Evolutionary conservation across 2,113 vertebrate genomes (phyloP), one percentile per base, ranked within the genome.

Genomic region (Atherinomorus stipes): DNA sequence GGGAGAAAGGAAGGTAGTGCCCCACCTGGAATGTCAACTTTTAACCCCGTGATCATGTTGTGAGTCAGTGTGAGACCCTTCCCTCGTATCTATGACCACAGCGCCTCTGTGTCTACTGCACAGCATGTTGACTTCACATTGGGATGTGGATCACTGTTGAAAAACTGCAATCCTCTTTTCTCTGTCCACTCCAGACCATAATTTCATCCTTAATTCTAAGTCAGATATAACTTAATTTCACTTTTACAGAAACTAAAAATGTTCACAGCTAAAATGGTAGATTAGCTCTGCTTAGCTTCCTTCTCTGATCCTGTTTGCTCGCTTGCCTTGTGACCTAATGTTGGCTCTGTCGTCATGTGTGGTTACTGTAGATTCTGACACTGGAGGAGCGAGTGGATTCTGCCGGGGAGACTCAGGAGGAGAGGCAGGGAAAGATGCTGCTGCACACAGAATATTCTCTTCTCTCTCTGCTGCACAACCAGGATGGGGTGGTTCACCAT

Each of bases 361-460:
- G 58, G 26, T 67, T 42, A 19, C 2, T 25, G 13, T 68, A 99
- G 98, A 99, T 99, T 89, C 93, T 99, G 74, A 99, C 97, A 51
- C 94, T 99, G 75, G 98, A 99, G 90, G 98, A 99, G 85, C 93
- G 95, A 71, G 93, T 90, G 11, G 97, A 99, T 77, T 94, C 95
- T 81, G 93, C 94, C 53, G 92, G 95, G 70, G 98, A 99, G 90
- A 99, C 96, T 67, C 98, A 99, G 73, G 98, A 99, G 84, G 98
- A 99, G 58, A 92, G 98, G 66, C 98, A 99, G 89, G 98, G 98
- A 80, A 99, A 99, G 94, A 99, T 99, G 98, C 94, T 99, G 80
- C 91, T 99, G 71, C 98, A 99, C 90, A 99, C 98, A 0, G 98
- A 99, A 76, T 99, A 95, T 88, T 99, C 98, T 0, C 94, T 99